phyloP scores from a whole-genome alignment of 2,113 vertebrate genomes.

The Gymnobelideus leadbeateri region DNA sequence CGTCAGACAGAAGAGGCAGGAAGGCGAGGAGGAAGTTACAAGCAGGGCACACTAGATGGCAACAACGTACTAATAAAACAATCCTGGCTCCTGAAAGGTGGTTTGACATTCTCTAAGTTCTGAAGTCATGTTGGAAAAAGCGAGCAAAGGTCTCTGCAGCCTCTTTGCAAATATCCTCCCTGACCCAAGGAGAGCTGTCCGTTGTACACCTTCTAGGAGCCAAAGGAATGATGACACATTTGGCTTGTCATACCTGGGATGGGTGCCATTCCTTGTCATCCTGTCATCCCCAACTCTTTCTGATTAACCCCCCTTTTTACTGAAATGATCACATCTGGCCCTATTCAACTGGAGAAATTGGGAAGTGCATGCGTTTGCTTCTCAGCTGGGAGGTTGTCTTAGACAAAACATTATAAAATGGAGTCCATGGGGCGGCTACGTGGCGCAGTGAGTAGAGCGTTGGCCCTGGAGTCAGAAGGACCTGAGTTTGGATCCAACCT shows the following conservation, averaged over 20 bases:
- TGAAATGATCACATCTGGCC: background rate
- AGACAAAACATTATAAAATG: background rate
- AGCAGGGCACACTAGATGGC: slow-evolving; percentile 81
- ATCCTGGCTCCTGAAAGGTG: background rate
- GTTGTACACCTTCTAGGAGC: background rate
- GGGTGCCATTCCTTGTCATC: background rate
- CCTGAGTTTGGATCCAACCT: too few relatives aligned
- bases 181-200: slow-evolving; percentile 39
- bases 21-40: background rate
- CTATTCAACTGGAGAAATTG: background rate
- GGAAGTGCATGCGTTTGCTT: background rate
- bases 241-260: background rate
- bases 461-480: too few relatives aligned
- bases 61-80: slow-evolving; percentile 77
- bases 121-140: slow-evolving; percentile 61
- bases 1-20: slow-evolving; percentile 52
- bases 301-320: background rate
- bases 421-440: too few relatives aligned
- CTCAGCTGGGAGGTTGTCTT: background rate
- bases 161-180: slow-evolving; percentile 63
- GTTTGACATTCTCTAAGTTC: slow-evolving; percentile 57
- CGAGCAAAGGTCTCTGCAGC: slow-evolving; percentile 61
- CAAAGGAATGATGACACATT: background rate
- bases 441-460: too few relatives aligned
- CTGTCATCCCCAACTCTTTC: slow-evolving; percentile 3